Percentiles rank a stretch among this genome's conserved stretches.
phyloP scores from a whole-genome alignment of 2,113 vertebrate species.

The Sisor rabdophorus region DNA sequence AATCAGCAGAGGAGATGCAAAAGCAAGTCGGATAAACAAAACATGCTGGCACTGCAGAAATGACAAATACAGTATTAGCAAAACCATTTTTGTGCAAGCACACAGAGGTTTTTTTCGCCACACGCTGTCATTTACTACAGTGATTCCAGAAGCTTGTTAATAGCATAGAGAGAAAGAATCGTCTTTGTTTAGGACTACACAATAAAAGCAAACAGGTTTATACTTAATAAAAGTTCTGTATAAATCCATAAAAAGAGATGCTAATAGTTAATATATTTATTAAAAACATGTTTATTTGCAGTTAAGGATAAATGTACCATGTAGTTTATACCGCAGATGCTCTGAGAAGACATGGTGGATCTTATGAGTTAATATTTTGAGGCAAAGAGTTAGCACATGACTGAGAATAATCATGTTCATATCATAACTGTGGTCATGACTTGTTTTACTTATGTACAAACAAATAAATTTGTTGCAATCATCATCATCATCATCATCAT shows the following conservation, averaged over 20 bases:
- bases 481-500: too few species aligned
- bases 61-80: slow-evolving; percentile 6
- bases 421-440: neutral
- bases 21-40: slow-evolving; percentile 7
- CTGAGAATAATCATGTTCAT: neutral
- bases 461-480: too few species aligned
- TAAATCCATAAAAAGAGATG: neutral
- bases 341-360: neutral
- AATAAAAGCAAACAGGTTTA: neutral
- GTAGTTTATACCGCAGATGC: neutral
- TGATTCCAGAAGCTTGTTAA: neutral
- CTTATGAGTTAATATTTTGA: neutral
- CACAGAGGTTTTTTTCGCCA: neutral
- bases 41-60: slow-evolving; percentile 5
- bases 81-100: slow-evolving; percentile 1
- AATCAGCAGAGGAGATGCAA: neutral
- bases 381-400: neutral
- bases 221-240: neutral
- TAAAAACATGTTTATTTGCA: too few species aligned
- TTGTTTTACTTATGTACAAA: too few species aligned
- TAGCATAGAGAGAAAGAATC: neutral
- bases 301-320: too few species aligned
- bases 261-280: too few species aligned
- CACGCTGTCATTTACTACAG: neutral
- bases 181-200: neutral